Base-by-base conservation (phyloP, 2,888 invertebrate genomes). In the Leptinotarsa peninsularis region DNA sequence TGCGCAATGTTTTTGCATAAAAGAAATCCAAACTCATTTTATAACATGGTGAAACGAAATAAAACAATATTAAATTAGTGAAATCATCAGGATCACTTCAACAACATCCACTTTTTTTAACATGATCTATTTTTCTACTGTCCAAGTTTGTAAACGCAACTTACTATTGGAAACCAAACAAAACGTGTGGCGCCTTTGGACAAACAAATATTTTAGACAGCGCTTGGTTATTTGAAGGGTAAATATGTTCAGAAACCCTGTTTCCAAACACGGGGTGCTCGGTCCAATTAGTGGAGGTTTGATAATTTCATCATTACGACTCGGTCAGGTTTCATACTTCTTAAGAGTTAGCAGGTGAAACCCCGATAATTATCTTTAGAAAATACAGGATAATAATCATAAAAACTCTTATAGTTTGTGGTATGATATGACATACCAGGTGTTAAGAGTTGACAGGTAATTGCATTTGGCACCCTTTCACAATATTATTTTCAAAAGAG, bases 171-270 rank as follows among this genome's bases (percentile, higher is more conserved):
- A 33, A 63, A 33, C 15, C 71, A 79, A 79, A 79, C 76, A 79
- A 74, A 80, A 75, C 75, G 70, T 72, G 79, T 82, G 83, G 83
- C 83, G 83, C 83, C 83, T 82, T 78, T 82, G 66, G 68, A 56
- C 79, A 82, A 83, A 83, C 81, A 83, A 80, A 79, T 75, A 79
- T 82, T 81, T 83, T 82, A 82, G 81, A 80, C 67, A 77, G 75
- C 75, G 75, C 75, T 73, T 74, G 68, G 74, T 78, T 76, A 80
- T 82, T 80, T 79, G 78, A 74, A 78, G 73, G 80, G 81, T 74
- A 81, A 83, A 83, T 79, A 82, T 80, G 76, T 78, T 76, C 76
- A 68, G 74, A 80, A 78, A 78, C 72, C 75, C 67, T 70, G 67
- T 74, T 73, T 68, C 69, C 76, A 76, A 74, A 73, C 74, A 72